Base-by-base conservation (phyloP, 2,888 invertebrate genomes). In the Frankliniella fusca region DNA sequence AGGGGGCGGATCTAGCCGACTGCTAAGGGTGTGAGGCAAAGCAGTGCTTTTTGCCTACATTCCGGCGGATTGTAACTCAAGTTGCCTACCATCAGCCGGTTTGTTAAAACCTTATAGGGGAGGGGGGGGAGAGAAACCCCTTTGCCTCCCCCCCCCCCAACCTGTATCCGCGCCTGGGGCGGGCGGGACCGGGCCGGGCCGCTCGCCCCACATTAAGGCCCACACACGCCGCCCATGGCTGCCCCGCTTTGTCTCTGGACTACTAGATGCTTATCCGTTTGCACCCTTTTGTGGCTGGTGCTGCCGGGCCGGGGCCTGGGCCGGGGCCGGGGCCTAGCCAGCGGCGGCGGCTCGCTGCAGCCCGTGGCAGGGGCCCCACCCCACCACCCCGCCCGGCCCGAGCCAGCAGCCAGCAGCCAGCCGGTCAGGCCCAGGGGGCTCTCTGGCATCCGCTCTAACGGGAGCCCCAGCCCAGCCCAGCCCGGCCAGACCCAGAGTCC, bases 371-470 rank as follows among this genome's bases (percentile, higher is more conserved):
- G 38, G 38, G n/a, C n/a, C n/a, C n/a, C n/a, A n/a, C n/a, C n/a
- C n/a, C n/a, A n/a, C n/a, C n/a, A n/a, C n/a, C n/a, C n/a, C n/a
- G n/a, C n/a, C n/a, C n/a, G n/a, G n/a, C n/a, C n/a, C 38, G 38
- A 5, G 38, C 3, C 38, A 5, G 38, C 3, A 5, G 38, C 38
- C 38, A 5, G 38, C n/a, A 5, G 3, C 38, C 38, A 38, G 38
- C 38, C 38, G 38, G 38, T 15, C 54, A 54, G 54, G 54, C 54
- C 20, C 54, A 20, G 54, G 18, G 20, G 70, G 27, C 23, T n/a
- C 27, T 76, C 70, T 76, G 70, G 70, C 70, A 76, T 76, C 27
- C 70, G 70, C 27, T 76, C 70, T 76, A 76, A 76, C 70, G 70
- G 70, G 70, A 76, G 70, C 70, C 70, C 70, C 12, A 23, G 70